These are phyloP conservation scores for Pachypsylla venusta DNA, from an alignment of 1,140 invertebrate genomes.

Conservation along the genomic window DNA sequence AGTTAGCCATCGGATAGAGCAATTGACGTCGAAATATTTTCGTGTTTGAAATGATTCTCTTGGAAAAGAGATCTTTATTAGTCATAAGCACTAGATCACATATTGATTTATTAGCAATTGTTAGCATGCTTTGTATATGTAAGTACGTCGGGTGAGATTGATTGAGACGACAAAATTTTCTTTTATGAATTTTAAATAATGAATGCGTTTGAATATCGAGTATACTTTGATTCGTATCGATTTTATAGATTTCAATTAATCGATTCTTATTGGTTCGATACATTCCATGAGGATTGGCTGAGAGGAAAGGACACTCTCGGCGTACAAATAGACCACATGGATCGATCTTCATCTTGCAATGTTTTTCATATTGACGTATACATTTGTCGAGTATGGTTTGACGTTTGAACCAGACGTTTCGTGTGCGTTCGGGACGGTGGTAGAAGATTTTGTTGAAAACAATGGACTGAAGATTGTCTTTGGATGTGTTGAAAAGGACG, in stretches of 20 bases:
- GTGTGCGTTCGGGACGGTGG: not conserved
- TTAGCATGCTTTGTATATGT: not conserved
- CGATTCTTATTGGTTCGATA: not conserved
- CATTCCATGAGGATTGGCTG: not conserved
- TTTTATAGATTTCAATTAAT: not conserved
- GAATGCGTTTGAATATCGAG: not conserved
- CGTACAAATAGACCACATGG: not conserved
- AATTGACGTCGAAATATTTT: not conserved
- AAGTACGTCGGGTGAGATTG: not conserved
- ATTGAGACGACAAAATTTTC: not conserved
- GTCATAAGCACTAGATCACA: not conserved
- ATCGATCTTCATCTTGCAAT: not conserved
- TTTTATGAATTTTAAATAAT: not conserved
- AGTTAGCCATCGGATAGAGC: not conserved
- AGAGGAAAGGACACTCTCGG: not conserved
- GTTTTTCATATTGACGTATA: not conserved
- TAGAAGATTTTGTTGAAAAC: not conserved
- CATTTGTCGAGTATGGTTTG: not conserved
- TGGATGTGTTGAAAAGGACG: not conserved
- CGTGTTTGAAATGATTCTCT: not conserved
- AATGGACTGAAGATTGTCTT: not conserved
- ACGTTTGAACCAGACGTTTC: not conserved
- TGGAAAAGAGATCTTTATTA: not conserved
- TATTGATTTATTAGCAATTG: not conserved
- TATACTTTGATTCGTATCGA: not conserved